Conservation (phyloP, 1,140 invertebrate genomes). For the Platyura marginata region DNA sequence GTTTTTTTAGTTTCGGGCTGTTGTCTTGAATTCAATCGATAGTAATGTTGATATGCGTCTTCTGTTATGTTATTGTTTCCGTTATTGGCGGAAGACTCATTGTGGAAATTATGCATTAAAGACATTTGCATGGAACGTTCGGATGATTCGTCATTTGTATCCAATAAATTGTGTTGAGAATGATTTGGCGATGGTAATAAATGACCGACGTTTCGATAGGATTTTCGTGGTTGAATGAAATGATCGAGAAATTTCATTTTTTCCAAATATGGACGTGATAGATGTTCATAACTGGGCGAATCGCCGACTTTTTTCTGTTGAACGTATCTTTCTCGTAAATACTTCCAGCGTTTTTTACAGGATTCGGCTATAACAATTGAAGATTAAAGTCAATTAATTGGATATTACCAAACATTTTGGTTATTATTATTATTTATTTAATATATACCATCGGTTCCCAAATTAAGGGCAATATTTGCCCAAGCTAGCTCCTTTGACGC, state of each 20-base stretch:
- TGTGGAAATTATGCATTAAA: background rate
- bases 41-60: background rate
- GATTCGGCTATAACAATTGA: slow-evolving; percentile 16
- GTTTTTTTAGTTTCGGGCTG: background rate
- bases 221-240: slow-evolving; percentile 22
- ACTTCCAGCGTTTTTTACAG: slow-evolving; percentile 24
- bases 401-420: background rate
- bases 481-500: slow-evolving; percentile 23
- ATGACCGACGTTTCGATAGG: slow-evolving; percentile 20
- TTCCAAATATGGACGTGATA: slow-evolving; percentile 21
- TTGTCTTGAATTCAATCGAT: background rate
- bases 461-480: slow-evolving; percentile 17
- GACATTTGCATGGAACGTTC: background rate
- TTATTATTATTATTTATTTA: background rate
- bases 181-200: slow-evolving; percentile 19
- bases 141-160: background rate
- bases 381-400: background rate
- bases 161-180: background rate
- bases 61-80: background rate
- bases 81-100: background rate
- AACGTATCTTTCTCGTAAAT: slow-evolving; percentile 22
- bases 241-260: slow-evolving; percentile 25
- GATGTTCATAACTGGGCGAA: slow-evolving; percentile 20
- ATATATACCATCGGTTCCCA: slow-evolving; percentile 17
- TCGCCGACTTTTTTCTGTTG: slow-evolving; percentile 21